A percentile compares a stretch with the other conserved stretches of the same genome.
These are phyloP conservation scores for Babylonia areolata DNA, from an alignment of 1,140 invertebrate genomes.

Conservation along the genomic window DNA sequence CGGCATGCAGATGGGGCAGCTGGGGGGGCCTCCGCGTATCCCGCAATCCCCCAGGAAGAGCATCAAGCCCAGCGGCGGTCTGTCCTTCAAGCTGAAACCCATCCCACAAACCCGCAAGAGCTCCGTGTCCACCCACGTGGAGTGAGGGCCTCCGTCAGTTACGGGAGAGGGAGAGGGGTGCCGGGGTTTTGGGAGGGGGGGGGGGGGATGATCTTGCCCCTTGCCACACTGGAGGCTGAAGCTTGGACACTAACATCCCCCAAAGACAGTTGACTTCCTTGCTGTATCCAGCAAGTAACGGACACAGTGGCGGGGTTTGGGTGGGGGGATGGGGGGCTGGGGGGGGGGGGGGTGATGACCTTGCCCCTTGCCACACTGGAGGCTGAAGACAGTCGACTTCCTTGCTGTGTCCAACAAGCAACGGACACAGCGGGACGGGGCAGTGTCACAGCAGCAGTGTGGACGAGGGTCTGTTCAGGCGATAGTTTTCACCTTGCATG, in stretches of 20 bases:
- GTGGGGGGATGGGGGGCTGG: too few species aligned
- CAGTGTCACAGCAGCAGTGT: not conserved
- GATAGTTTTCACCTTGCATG: not conserved
- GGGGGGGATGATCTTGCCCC: too few species aligned
- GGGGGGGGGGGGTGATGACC: too few species aligned
- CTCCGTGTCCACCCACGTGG: slow-evolving; percentile 34
- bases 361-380: too few species aligned
- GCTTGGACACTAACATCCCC: not conserved
- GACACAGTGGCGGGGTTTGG: too few species aligned
- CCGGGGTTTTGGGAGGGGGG: too few species aligned
- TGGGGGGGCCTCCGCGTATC: slow-evolving; percentile 14
- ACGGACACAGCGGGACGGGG: not conserved
- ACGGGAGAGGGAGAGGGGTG: not conserved
- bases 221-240: too few species aligned
- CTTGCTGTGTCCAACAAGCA: not conserved
- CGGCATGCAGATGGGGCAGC: slow-evolving; percentile 51
- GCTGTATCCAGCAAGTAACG: too few species aligned
- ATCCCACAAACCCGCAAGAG: slow-evolving; percentile 34
- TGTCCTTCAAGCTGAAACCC: slow-evolving; percentile 26
- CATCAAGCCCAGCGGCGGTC: slow-evolving; percentile 4
- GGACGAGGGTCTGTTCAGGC: not conserved
- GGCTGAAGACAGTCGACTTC: too few species aligned
- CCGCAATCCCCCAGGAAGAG: slow-evolving; percentile 42
- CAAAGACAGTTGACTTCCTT: too few species aligned
- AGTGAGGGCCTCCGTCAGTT: not conserved